These are phyloP conservation scores for Mesorhabditis spiculigera DNA, from an alignment of 2,888 invertebrate genomes.

Conservation along the genomic window DNA sequence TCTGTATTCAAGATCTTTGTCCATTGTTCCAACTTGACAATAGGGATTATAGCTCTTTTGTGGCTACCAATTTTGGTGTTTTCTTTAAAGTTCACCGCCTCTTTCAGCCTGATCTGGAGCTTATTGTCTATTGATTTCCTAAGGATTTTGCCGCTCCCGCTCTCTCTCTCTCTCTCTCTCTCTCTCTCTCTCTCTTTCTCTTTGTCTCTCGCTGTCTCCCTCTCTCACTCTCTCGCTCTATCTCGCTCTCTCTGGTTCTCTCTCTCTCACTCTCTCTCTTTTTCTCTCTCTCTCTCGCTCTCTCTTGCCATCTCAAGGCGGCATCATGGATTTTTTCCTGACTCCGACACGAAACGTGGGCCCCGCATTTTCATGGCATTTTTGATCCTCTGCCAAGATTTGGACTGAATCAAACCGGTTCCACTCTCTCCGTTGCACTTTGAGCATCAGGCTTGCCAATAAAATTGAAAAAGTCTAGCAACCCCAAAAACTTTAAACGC, in stretches of 20 bases:
- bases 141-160: slow-evolving; percentile 5
- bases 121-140: too few species aligned
- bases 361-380: neutral
- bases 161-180: neutral
- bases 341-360: neutral
- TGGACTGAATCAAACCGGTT: neutral
- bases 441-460: neutral
- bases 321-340: neutral
- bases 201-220: too few species aligned
- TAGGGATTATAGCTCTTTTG: neutral
- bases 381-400: neutral
- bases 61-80: neutral
- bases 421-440: neutral
- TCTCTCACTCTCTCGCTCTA: too few species aligned
- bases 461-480: neutral
- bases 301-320: neutral
- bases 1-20: neutral
- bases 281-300: too few species aligned
- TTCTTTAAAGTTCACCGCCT: neutral
- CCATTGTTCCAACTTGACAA: neutral
- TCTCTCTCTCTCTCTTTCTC: too few species aligned
- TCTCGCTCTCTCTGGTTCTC: too few species aligned
- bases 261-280: too few species aligned
- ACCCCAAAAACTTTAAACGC: neutral
- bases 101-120: neutral